A percentile compares a stretch with the other conserved stretches of the same genome.
Conservation (phyloP, 2,888 invertebrate genomes). For the Mycalesis mineus region DNA sequence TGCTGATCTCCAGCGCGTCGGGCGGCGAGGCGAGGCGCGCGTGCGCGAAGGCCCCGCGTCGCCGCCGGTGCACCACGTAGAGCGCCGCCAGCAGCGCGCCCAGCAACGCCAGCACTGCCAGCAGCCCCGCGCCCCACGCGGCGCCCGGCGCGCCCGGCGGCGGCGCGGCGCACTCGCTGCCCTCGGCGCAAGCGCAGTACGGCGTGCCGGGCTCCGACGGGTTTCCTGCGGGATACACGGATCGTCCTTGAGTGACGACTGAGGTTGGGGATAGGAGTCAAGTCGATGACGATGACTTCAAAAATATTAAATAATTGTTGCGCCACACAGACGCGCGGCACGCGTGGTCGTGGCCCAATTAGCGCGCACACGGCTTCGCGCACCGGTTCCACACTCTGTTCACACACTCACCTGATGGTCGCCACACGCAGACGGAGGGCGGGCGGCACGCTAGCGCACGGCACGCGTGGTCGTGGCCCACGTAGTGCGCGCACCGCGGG, state of each 20-base stretch:
- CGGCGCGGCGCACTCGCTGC: conserved; percentile 44
- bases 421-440: conserved; percentile 61
- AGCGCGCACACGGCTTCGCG: conserved; percentile 66
- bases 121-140: conserved; percentile 46
- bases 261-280: no score
- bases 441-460: conserved; percentile 69
- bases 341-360: conserved; percentile 53
- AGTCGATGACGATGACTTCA: conserved; percentile 51
- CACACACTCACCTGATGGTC: conserved; percentile 64
- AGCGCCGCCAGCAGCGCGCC: conserved; percentile 46
- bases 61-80: conserved; percentile 46
- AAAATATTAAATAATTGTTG: conserved; percentile 19
- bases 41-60: conserved; percentile 85
- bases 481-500: conserved; percentile 82
- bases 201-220: conserved; percentile 49
- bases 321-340: conserved; percentile 48
- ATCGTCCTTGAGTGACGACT: no score
- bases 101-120: conserved; percentile 46
- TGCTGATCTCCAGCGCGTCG: conserved; percentile 82
- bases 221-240: conserved; percentile 46
- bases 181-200: conserved; percentile 58
- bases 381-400: conserved; percentile 38
- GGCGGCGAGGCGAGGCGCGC: conserved; percentile 85
- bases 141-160: conserved; percentile 32
- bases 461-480: conserved; percentile 82